These are phyloP conservation scores for Formica selysi DNA, from an alignment of 1,140 invertebrate genomes.

Conservation along the genomic window DNA sequence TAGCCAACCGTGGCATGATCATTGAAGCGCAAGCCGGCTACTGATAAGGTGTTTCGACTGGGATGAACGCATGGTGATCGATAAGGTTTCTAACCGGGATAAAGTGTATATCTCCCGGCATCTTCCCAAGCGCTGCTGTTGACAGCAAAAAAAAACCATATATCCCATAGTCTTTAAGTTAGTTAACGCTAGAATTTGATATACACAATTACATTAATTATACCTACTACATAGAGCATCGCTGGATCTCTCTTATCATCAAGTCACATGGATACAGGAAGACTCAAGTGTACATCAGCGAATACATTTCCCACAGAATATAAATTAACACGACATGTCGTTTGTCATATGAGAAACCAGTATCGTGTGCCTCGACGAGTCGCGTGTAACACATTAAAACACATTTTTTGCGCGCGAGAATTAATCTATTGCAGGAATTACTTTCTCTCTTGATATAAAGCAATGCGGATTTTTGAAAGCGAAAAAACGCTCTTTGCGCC, in stretches of 20 bases:
- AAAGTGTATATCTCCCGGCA: slow-evolving; percentile 54
- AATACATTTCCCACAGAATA: slow-evolving; percentile 40
- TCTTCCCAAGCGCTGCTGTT: slow-evolving; percentile 31
- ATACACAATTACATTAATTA: slow-evolving; percentile 83
- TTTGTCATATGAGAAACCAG: slow-evolving; percentile 31
- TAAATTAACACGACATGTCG: slow-evolving; percentile 46
- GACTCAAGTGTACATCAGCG: slow-evolving; percentile 68
- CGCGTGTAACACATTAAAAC: slow-evolving; percentile 6
- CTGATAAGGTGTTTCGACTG: slow-evolving; percentile 61
- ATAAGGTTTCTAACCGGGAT: slow-evolving; percentile 64
- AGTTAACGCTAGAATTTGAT: slow-evolving; percentile 84
- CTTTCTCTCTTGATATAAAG: slow-evolving; percentile 39
- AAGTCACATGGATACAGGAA: slow-evolving; percentile 67
- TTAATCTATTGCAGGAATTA: slow-evolving; percentile 18
- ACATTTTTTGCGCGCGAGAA: slow-evolving; percentile 29
- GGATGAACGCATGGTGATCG: slow-evolving; percentile 54
- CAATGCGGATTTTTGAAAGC: slow-evolving; percentile 26
- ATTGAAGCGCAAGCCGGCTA: slow-evolving; percentile 46
- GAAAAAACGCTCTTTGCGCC: slow-evolving; percentile 4
- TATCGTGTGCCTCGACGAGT: slow-evolving; percentile 53
- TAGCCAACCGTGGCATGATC: slow-evolving; percentile 43
- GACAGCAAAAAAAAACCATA: slow-evolving; percentile 52
- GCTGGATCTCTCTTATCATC: slow-evolving; percentile 78
- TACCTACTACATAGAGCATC: slow-evolving; percentile 84
- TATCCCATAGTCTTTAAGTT: slow-evolving; percentile 83